Evolutionary conservation across 2,888 invertebrate genomes (phyloP), one percentile per base, ranked within the genome.

Genomic region (Tetheella fluctuosa): DNA sequence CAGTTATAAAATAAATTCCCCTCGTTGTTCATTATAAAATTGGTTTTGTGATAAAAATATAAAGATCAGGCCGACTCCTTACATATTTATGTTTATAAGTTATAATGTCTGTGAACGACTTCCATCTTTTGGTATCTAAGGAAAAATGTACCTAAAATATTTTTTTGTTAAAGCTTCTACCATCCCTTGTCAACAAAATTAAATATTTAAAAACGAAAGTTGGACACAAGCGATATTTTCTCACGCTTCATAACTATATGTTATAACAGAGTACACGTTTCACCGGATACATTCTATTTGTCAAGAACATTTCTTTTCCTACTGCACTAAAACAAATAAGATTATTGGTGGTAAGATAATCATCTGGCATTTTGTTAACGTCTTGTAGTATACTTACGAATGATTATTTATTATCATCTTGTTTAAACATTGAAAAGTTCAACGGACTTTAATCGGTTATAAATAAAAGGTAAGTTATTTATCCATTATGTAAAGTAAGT

Each of bases 271-370:
- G 73, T 80, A 76, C 59, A 68, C 63, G 64, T 71, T 79, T 80
- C 81, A 73, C 81, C 81, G 83, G 80, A 81, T 64, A 72, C 60
- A 59, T 60, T 66, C 60, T 77, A 68, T 83, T 80, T 79, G 78
- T 67, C 63, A 55, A 73, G 70, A 73, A 13, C 20, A 72, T 74
- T 77, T 80, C 68, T 71, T 74, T 77, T 75, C 64, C 67, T 60
- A 58, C 13, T 10, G 15, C 39, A 48, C 48, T 17, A 48, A 28
- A 25, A 59, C 15, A 54, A 17, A 54, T 30, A 39, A 57, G 52
- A 48, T 57, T 58, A 57, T 59, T 57, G 59, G 52, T 42, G 61
- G 56, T 64, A 64, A 48, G 48, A 48, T 48, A 48, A 20, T 20
- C 48, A 48, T 48, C 48, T 48, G 48, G 7, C 48, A 48, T 20